phyloP scores from a whole-genome alignment of 2,888 invertebrate genomes.

The Periphyllus acericola region DNA sequence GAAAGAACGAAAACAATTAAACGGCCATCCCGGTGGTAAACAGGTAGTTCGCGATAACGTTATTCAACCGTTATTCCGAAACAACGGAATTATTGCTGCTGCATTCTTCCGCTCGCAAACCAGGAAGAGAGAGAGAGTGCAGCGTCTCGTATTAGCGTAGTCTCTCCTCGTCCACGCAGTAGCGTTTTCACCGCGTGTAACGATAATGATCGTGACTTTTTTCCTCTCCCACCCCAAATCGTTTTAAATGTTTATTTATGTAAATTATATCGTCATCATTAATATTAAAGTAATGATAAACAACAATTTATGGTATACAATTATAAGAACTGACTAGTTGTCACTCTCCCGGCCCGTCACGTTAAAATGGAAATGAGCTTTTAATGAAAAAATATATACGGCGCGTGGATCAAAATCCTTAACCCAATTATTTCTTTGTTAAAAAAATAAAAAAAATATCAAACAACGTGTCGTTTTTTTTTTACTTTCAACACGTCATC shows the following conservation, averaged over 20 bases:
- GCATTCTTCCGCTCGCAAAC: neutral
- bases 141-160: neutral
- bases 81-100: neutral
- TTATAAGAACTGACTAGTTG: slow-evolving; percentile 5
- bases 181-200: too few species aligned
- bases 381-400: slow-evolving; percentile 4
- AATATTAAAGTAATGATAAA: neutral
- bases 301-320: neutral
- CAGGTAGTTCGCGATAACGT: neutral
- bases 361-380: neutral
- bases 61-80: neutral
- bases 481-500: neutral
- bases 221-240: neutral
- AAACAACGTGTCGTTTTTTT: neutral
- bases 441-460: neutral
- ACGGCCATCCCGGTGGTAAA: too few species aligned
- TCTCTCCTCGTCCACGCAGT: neutral
- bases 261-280: slow-evolving; percentile 9
- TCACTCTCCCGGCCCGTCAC: neutral
- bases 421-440: neutral
- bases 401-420: neutral
- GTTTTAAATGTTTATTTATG: slow-evolving; percentile 1
- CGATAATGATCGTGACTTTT: neutral
- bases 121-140: neutral
- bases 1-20: too few species aligned